Conservation (phyloP, 2,113 vertebrate genomes). For the Aplodontia rufa region DNA sequence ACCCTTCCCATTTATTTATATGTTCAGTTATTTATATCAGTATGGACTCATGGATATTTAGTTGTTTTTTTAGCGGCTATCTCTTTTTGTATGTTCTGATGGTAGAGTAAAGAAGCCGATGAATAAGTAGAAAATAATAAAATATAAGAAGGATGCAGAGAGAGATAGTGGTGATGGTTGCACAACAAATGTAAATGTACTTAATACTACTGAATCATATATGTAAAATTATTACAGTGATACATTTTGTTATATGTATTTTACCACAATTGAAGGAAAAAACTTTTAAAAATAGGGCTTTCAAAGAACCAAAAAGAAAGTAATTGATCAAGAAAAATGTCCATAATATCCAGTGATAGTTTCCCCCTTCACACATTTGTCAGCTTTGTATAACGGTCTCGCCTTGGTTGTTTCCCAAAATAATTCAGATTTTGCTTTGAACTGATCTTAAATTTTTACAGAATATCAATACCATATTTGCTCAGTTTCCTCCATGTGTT, state of each 20-base stretch:
- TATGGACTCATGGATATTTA: neutral
- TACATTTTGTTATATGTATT: neutral
- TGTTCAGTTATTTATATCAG: neutral
- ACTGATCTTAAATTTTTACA: neutral
- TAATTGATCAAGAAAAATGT: neutral
- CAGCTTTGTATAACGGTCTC: neutral
- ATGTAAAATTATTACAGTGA: neutral
- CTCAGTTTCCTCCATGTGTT: neutral
- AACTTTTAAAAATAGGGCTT: neutral
- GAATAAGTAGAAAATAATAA: neutral
- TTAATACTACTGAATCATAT: neutral
- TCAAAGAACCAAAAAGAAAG: neutral
- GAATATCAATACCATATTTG: neutral
- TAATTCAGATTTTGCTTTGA: neutral
- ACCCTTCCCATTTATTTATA: neutral
- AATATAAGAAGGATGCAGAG: neutral
- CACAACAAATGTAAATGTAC: neutral
- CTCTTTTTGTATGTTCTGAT: neutral
- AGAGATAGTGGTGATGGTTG: neutral
- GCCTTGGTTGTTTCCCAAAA: neutral
- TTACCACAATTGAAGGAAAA: neutral
- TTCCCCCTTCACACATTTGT: neutral
- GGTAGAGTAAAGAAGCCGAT: neutral
- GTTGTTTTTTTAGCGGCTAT: neutral
- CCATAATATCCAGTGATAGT: neutral